phyloP scores from a whole-genome alignment of 2,797 vertebrate genomes.

The Diplodus puntazzo region DNA sequence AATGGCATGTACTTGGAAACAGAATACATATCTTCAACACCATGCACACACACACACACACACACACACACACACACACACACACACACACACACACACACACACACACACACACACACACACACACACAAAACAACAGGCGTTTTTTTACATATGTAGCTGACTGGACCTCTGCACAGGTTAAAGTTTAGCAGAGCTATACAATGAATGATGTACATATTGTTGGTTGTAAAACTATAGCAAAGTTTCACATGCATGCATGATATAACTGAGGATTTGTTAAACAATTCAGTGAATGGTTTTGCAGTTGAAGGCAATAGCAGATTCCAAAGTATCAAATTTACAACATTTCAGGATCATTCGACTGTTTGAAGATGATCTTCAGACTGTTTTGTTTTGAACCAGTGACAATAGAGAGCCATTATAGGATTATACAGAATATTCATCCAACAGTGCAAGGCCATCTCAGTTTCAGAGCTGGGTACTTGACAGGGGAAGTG shows the following conservation, averaged over 20 bases:
- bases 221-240: background rate
- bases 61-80: background rate
- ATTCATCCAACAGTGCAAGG: slow-evolving; percentile 52
- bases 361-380: slow-evolving; percentile 38
- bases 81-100: background rate
- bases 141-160: background rate
- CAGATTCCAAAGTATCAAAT: slow-evolving; percentile 51
- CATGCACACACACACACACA: background rate
- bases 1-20: no score
- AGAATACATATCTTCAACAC: background rate
- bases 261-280: slow-evolving; percentile 23
- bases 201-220: background rate
- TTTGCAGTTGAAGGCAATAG: slow-evolving; percentile 14
- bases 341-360: slow-evolving; percentile 33
- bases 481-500: slow-evolving; percentile 66
- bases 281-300: slow-evolving; percentile 17
- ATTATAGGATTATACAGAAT: slow-evolving; percentile 51
- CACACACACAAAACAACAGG: background rate
- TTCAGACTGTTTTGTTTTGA: slow-evolving; percentile 33
- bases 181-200: background rate
- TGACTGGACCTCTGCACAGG: background rate
- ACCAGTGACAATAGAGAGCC: slow-evolving; percentile 37
- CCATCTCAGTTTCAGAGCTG: slow-evolving; percentile 65
- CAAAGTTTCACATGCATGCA: background rate
- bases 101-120: background rate